Conservation (phyloP, 2,113 vertebrate species). For the Craseonycteris thonglongyai region DNA sequence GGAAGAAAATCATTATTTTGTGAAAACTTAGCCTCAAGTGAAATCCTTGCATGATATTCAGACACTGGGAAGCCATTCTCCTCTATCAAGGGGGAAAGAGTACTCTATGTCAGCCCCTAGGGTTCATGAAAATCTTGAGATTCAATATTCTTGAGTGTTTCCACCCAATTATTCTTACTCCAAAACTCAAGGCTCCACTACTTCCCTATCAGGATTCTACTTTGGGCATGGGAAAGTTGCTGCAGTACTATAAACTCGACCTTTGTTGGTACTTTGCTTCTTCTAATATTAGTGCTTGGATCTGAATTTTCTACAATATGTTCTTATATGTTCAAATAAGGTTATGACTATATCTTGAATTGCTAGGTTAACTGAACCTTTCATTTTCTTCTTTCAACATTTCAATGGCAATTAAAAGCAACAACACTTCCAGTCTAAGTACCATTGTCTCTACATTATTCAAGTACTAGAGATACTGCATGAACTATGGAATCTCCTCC, state of each 20-base stretch:
- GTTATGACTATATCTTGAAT: background rate
- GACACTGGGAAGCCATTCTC: background rate
- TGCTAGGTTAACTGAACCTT: background rate
- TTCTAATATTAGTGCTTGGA: background rate
- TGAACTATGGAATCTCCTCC: background rate
- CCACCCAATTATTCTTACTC: background rate
- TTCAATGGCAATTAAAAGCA: background rate
- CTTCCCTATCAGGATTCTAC: background rate
- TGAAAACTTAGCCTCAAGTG: background rate
- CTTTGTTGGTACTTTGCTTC: background rate
- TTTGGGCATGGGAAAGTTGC: background rate
- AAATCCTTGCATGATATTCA: background rate
- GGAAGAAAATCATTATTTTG: background rate
- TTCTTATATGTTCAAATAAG: background rate
- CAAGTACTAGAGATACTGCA: background rate
- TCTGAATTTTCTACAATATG: background rate
- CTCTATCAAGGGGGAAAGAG: background rate
- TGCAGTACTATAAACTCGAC: background rate
- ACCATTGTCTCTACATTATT: background rate
- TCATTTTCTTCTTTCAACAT: background rate
- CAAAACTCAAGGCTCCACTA: background rate
- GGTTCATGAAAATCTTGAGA: background rate
- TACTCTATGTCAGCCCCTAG: background rate
- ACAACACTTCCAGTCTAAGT: background rate
- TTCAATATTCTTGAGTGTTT: background rate